Evolutionary conservation across 2,113 vertebrate genomes (phyloP).

Genomic region (Pangasianodon gigas): DNA sequence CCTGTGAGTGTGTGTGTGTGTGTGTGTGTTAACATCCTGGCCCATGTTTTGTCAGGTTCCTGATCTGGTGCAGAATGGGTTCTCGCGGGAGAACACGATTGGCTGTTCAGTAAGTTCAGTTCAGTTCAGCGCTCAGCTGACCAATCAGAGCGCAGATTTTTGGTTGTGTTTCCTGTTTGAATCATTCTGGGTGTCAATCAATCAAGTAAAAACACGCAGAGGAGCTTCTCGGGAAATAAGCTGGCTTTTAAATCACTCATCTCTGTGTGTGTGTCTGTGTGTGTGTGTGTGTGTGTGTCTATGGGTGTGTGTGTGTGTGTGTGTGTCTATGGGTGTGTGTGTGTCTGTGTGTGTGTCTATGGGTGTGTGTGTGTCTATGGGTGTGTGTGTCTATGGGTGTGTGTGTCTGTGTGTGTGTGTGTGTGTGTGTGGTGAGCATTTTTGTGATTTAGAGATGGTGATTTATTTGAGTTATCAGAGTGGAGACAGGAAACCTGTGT

Average conservation of each 20-base stretch:
- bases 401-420: neutral
- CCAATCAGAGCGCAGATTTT: conserved; percentile 19
- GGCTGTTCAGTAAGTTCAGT: conserved; percentile 53
- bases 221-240: neutral
- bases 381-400: conserved; percentile 22
- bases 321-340: neutral
- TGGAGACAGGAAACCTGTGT: conserved; percentile 37
- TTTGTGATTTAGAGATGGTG: conserved; percentile 32
- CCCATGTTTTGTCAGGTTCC: conserved; percentile 22
- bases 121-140: neutral
- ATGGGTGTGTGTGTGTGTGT: neutral
- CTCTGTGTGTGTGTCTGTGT: neutral
- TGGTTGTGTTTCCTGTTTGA: neutral
- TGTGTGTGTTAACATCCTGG: neutral
- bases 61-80: conserved; percentile 23
- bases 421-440: neutral
- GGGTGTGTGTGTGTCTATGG: neutral
- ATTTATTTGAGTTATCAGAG: conserved; percentile 34
- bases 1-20: conserved; percentile 29
- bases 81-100: neutral
- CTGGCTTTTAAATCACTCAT: conserved; percentile 1
- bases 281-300: conserved; percentile 20
- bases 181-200: neutral
- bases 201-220: neutral
- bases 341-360: conserved; percentile 3